phyloP scores from a whole-genome alignment of 2,113 vertebrate genomes.

The Chlorodrepanis virens region DNA sequence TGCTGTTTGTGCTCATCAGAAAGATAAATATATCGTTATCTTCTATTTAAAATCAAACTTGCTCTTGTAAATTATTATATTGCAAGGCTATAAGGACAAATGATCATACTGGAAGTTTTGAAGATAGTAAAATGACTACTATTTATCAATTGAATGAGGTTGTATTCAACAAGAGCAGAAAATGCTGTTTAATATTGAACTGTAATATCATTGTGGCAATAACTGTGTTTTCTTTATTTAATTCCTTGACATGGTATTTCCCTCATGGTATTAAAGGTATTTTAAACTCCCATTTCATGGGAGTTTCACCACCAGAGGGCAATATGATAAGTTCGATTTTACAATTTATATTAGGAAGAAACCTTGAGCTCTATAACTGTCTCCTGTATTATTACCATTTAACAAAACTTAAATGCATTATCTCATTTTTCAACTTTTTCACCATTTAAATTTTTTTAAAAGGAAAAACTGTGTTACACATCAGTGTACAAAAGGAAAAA shows the following conservation, averaged over 20 bases:
- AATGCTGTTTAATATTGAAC: not conserved
- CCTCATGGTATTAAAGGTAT: fast-evolving
- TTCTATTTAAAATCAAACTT: not conserved
- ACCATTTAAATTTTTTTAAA: not conserved
- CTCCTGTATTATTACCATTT: not conserved
- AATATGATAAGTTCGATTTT: not conserved
- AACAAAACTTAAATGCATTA: not conserved
- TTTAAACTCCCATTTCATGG: not conserved
- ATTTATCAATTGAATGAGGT: not conserved
- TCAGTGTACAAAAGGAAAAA: not conserved
- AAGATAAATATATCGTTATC: not conserved
- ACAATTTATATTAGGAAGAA: not conserved
- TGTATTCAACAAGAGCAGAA: not conserved
- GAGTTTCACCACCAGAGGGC: conserved; percentile 67
- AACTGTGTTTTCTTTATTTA: not conserved
- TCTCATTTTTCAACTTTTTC: not conserved
- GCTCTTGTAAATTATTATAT: not conserved
- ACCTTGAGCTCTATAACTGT: fast-evolving
- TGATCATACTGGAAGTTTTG: fast-evolving
- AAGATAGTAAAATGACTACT: not conserved
- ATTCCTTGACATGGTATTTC: not conserved
- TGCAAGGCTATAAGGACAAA: not conserved
- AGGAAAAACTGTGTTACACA: not conserved
- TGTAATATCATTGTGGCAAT: not conserved
- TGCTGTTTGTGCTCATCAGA: not conserved